Evolutionary conservation across 2,797 vertebrate species (phyloP).

Genomic region (Poeciliopsis presidionis): DNA sequence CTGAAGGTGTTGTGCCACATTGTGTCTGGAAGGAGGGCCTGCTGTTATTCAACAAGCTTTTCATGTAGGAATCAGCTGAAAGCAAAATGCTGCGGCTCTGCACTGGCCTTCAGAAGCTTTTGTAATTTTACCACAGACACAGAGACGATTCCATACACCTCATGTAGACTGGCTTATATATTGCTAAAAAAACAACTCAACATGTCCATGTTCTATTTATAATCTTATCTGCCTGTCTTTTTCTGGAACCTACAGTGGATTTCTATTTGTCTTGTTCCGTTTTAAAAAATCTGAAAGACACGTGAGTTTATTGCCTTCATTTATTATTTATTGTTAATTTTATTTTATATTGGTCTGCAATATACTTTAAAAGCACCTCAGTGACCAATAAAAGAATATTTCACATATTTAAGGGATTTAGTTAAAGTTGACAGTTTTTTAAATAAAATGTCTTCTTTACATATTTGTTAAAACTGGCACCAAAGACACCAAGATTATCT

Average conservation of each 20-base stretch:
- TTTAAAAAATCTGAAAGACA: background rate
- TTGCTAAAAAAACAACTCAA: background rate
- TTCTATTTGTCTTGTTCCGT: background rate
- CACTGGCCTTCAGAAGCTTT: background rate
- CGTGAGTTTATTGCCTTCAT: background rate
- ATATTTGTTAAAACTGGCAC: too few relatives aligned
- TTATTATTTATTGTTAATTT: background rate
- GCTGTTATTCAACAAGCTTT: slow-evolving; percentile 3
- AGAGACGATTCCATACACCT: background rate
- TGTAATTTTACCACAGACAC: background rate
- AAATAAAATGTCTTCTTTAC: too few relatives aligned
- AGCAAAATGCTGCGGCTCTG: background rate
- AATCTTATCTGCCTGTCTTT: background rate
- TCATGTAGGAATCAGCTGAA: slow-evolving; percentile 9
- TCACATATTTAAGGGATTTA: background rate
- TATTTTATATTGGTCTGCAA: background rate
- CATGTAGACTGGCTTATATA: background rate
- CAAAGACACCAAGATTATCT: too few relatives aligned
- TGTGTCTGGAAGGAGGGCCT: slow-evolving; percentile 23
- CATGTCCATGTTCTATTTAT: background rate
- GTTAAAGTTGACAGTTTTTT: too few relatives aligned
- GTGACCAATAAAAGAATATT: background rate
- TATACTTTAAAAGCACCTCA: background rate
- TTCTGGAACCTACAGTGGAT: background rate
- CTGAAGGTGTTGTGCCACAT: slow-evolving; percentile 47